Percentiles rank a stretch among this genome's conserved stretches.
phyloP scores from a whole-genome alignment of 2,113 vertebrate genomes.

The Chaetorhynchus papuensis region DNA sequence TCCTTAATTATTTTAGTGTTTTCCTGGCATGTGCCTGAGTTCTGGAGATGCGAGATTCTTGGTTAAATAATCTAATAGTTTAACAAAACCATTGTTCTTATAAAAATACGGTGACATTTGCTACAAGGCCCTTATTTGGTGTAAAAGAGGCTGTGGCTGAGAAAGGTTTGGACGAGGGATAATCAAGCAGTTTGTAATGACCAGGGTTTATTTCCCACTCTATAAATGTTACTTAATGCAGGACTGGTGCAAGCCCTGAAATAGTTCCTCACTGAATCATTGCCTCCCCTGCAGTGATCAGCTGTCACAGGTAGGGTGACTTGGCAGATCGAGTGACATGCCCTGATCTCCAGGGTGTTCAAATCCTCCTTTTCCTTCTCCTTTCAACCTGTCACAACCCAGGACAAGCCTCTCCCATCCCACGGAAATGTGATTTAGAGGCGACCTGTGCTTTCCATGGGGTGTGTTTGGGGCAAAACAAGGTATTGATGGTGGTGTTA shows the following conservation, averaged over 20 bases:
- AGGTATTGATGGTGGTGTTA: fast-evolving
- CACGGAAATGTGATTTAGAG: not conserved
- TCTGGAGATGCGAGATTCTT: not conserved
- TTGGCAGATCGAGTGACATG: not conserved
- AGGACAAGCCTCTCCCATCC: not conserved
- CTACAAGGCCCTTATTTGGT: not conserved
- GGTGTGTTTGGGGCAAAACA: not conserved
- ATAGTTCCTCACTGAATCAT: not conserved
- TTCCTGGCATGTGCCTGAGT: not conserved
- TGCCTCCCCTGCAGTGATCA: not conserved
- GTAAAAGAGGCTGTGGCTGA: not conserved
- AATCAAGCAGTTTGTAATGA: not conserved
- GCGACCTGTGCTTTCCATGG: fast-evolving
- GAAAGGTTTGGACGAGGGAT: not conserved
- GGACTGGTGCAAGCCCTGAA: not conserved
- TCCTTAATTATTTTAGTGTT: not conserved
- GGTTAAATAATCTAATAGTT: not conserved
- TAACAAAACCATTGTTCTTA: not conserved
- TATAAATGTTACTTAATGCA: not conserved
- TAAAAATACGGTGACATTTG: fast-evolving
- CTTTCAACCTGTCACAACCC: not conserved
- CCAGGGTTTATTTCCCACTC: not conserved
- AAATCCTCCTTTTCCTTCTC: not conserved
- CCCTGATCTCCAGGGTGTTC: not conserved
- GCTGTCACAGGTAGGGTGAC: not conserved